Evolutionary conservation across 2,888 invertebrate species (phyloP).

Genomic region (Geotrupes spiniger): DNA sequence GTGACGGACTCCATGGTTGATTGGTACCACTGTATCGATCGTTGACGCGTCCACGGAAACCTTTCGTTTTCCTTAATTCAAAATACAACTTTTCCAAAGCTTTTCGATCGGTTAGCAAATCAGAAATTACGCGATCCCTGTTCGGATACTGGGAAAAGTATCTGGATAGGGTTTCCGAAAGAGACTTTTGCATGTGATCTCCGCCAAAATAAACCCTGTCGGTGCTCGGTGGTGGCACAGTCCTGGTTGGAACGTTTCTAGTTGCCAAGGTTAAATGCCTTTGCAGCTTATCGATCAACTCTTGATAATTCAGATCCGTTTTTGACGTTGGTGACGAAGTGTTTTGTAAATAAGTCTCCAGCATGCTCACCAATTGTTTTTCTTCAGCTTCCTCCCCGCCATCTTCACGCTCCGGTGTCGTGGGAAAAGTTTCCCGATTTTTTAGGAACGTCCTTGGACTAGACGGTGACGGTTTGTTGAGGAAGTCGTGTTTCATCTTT

Average conservation of each 20-base stretch:
- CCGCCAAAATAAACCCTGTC: constrained; percentile 47
- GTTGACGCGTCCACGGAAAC: constrained; percentile 49
- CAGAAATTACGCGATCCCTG: constrained; percentile 68
- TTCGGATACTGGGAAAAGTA: constrained; percentile 66
- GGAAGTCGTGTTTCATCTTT: constrained; percentile 66
- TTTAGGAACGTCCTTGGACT: constrained; percentile 23
- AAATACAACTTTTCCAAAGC: constrained; percentile 71
- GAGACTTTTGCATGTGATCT: constrained; percentile 58
- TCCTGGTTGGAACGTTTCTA: constrained; percentile 20
- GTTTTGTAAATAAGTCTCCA: constrained; percentile 61
- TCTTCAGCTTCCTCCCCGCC: constrained; percentile 50
- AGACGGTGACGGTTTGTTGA: constrained; percentile 52
- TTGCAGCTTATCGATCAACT: constrained; percentile 62
- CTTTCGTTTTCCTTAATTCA: constrained; percentile 66
- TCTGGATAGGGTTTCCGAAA: constrained; percentile 65
- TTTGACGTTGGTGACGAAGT: constrained; percentile 19
- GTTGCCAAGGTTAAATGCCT: constrained; percentile 52
- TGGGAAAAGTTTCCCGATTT: constrained; percentile 23
- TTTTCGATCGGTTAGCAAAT: constrained; percentile 70
- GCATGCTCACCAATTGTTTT: constrained; percentile 60
- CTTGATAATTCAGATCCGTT: constrained; percentile 51
- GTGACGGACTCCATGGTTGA: constrained; percentile 33
- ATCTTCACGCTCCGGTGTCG: constrained; percentile 29
- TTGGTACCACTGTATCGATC: constrained; percentile 27
- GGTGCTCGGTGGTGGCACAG: constrained; percentile 12